These are phyloP conservation scores for Sebastes schlegelii DNA, from an alignment of 2,113 vertebrate genomes.

Conservation along the genomic window DNA sequence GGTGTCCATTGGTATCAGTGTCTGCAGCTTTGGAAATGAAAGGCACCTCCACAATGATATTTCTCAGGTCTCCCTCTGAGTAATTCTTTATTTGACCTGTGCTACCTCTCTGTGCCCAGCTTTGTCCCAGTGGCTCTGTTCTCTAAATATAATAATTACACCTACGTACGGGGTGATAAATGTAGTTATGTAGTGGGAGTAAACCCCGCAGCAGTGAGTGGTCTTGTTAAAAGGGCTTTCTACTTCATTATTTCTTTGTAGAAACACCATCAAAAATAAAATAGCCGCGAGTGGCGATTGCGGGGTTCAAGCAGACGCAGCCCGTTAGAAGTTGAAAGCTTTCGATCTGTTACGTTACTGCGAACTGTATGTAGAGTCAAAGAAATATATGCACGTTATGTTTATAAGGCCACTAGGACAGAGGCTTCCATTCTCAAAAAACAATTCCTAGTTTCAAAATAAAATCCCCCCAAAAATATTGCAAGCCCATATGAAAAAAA, in stretches of 20 bases:
- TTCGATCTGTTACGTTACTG: background rate
- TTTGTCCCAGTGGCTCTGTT: slow-evolving; percentile 52
- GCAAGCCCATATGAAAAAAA: too few relatives aligned
- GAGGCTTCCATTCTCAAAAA: background rate
- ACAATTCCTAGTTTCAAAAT: too few relatives aligned
- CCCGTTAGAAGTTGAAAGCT: background rate
- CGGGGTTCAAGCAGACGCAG: background rate
- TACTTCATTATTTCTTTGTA: slow-evolving; percentile 63
- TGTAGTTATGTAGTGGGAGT: slow-evolving; percentile 49
- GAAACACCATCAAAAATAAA: slow-evolving; percentile 53
- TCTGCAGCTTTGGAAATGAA: slow-evolving; percentile 9
- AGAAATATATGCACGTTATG: background rate
- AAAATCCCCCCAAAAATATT: too few relatives aligned
- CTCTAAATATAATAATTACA: slow-evolving; percentile 71
- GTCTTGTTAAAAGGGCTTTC: slow-evolving; percentile 57
- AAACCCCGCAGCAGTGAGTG: slow-evolving; percentile 37
- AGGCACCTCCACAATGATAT: slow-evolving; percentile 24
- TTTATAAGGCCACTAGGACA: background rate
- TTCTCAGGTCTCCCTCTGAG: slow-evolving; percentile 43
- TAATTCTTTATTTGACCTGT: slow-evolving; percentile 55
- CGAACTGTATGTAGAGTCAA: background rate
- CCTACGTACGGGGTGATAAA: slow-evolving; percentile 56
- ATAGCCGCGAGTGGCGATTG: background rate
- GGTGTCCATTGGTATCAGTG: background rate
- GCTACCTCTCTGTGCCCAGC: slow-evolving; percentile 41